Conservation (phyloP, 2,888 invertebrate genomes). For the Nemurella pictetii region DNA sequence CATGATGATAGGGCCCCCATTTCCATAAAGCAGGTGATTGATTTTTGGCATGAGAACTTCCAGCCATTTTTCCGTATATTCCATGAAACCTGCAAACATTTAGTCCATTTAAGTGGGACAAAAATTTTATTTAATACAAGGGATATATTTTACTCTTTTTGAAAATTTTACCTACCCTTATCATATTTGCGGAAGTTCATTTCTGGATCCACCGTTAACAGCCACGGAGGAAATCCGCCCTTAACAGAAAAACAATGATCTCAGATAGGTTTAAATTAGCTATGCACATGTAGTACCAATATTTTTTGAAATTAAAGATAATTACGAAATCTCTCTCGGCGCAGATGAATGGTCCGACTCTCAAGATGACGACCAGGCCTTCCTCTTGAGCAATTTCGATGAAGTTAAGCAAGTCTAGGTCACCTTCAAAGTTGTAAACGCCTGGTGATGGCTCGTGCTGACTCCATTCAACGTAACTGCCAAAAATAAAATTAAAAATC, state of each 20-base stretch:
- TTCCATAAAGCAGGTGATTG: constrained; percentile 60
- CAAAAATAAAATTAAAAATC: too few relatives aligned
- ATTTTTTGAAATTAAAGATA: not conserved
- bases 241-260: constrained; percentile 49
- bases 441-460: constrained; percentile 79
- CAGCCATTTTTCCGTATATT: constrained; percentile 57
- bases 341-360: constrained; percentile 91
- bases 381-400: constrained; percentile 73
- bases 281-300: too few relatives aligned
- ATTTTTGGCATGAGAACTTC: constrained; percentile 56
- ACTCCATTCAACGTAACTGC: constrained; percentile 89
- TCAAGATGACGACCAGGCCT: constrained; percentile 75
- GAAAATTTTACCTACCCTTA: constrained; percentile 56
- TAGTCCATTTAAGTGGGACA: too few relatives aligned
- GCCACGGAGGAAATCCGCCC: constrained; percentile 82
- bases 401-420: constrained; percentile 65
- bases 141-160: too few relatives aligned
- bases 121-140: too few relatives aligned
- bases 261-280: too few relatives aligned
- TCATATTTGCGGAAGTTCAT: constrained; percentile 69
- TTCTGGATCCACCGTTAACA: constrained; percentile 63
- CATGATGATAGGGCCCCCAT: constrained; percentile 85
- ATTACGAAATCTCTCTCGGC: constrained; percentile 61
- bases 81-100: constrained; percentile 58
- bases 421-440: constrained; percentile 63